These are phyloP conservation scores for Smutsia gigantea DNA, from an alignment of 2,797 vertebrate genomes.

Conservation along the genomic window DNA sequence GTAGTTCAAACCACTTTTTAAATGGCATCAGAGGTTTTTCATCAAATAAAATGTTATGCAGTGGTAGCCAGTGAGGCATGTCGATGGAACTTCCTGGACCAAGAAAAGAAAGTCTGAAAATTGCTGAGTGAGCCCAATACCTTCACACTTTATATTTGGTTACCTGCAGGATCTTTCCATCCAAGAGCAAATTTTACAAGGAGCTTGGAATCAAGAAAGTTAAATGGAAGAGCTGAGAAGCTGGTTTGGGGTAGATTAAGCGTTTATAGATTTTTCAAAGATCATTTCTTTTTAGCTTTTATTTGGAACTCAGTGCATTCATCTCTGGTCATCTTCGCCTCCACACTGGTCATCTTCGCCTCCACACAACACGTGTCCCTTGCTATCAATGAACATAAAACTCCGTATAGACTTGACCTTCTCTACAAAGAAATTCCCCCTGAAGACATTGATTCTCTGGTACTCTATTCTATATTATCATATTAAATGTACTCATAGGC, in stretches of 20 bases:
- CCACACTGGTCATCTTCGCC: neutral
- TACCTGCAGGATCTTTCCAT: neutral
- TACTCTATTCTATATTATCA: neutral
- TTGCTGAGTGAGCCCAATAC: neutral
- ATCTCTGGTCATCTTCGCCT: constrained; percentile 10
- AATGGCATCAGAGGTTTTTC: neutral
- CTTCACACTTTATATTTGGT: neutral
- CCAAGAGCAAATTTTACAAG: neutral
- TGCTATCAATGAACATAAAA: neutral
- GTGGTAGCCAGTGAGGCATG: neutral
- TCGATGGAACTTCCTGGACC: neutral
- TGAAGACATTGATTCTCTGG: neutral
- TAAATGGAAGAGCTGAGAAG: neutral
- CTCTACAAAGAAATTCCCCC: neutral
- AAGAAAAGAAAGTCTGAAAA: neutral
- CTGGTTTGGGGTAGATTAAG: neutral
- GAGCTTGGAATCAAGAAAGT: neutral
- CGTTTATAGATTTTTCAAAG: constrained; percentile 42
- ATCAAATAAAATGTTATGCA: neutral
- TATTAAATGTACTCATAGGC: neutral
- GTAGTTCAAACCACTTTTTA: neutral
- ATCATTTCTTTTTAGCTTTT: constrained; percentile 43
- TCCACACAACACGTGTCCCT: neutral
- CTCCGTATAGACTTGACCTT: neutral
- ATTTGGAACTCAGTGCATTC: neutral